Base-by-base conservation (phyloP, 1,140 invertebrate genomes). In the Dreissena rostriformis region DNA sequence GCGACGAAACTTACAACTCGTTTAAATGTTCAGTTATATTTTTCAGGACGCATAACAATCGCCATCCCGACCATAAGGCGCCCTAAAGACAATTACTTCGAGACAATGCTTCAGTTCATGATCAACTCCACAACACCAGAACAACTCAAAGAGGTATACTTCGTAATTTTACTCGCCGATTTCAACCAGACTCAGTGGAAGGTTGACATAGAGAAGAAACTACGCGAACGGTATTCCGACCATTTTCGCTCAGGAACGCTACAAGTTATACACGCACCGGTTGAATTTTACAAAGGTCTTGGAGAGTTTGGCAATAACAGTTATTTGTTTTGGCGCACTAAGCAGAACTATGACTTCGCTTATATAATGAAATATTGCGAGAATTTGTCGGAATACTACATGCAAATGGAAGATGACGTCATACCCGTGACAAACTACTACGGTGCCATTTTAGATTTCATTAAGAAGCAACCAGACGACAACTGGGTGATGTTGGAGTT, bases 351-450 rank as follows among this genome's bases (percentile, higher is more conserved):
- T 19, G 91, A 92, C 85, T 93, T 90, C 76, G 90, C 90, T 0
- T 91, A 90, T 55, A 61, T 92, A 70, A 92, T 92, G 82, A 85
- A 87, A 75, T 92, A 92, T 72, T 77, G 87, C 12, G 76, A 88
- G 76, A 75, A 90, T n/a, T 81, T 92, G 15, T 90, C 89, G 0
- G 86, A 79, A 39, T 93, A 90, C 71, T 92, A 93, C 76, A 86
- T 93, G 63, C 91, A 93, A 75, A 75, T 93, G 52, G 92, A 93
- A 70, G 92, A 93, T 81, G 92, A 93, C 75, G 88, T 93, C 14
- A 81, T 88, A 29, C 83, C 87, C 7, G 87, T 87, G 7, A 81
- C 84, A 1, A 85, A 89, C 28, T 93, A 91, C 81, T 80, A 90
- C 39, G 76, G 87, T 8, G 87, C 87, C 26, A 90, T 92, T 28